Conservation (phyloP, 2,888 invertebrate species). For the Sarcophaga caerulescens region DNA sequence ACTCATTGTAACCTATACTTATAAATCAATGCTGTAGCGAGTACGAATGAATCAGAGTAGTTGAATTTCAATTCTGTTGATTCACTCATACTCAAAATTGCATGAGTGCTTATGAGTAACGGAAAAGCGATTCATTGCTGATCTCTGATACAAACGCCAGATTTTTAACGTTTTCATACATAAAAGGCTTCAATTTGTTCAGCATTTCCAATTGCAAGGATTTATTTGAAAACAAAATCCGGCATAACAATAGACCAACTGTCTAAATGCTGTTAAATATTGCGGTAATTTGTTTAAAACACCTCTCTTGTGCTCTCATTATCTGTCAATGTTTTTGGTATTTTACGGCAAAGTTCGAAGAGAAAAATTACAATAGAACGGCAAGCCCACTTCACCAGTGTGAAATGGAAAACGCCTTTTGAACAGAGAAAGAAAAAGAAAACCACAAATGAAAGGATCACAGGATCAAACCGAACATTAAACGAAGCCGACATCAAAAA, state of each 20-base stretch:
- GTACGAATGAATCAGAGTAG: no score
- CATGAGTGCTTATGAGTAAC: no score
- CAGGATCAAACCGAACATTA: background rate
- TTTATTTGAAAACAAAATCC: slow-evolving; percentile 10
- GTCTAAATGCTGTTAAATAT: slow-evolving; percentile 70
- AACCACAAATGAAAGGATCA: no score
- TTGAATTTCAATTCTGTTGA: no score
- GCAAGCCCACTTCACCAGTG: slow-evolving; percentile 60
- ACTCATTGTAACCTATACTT: no score
- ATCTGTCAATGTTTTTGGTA: no score
- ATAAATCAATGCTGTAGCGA: no score
- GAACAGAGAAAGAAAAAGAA: background rate
- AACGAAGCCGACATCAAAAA: slow-evolving; percentile 52
- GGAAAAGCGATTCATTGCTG: no score
- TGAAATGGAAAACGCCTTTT: slow-evolving; percentile 37
- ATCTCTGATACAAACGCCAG: no score
- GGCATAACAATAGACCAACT: slow-evolving; percentile 61
- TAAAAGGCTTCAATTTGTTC: slow-evolving; percentile 4
- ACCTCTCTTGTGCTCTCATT: background rate
- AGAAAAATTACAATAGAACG: background rate
- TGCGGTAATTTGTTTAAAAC: slow-evolving; percentile 66
- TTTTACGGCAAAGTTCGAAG: background rate
- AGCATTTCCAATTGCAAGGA: background rate
- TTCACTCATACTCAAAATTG: no score
- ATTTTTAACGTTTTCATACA: slow-evolving; percentile 20